Conservation (phyloP, 1,140 invertebrate genomes). For the Bombus sibiricus region DNA sequence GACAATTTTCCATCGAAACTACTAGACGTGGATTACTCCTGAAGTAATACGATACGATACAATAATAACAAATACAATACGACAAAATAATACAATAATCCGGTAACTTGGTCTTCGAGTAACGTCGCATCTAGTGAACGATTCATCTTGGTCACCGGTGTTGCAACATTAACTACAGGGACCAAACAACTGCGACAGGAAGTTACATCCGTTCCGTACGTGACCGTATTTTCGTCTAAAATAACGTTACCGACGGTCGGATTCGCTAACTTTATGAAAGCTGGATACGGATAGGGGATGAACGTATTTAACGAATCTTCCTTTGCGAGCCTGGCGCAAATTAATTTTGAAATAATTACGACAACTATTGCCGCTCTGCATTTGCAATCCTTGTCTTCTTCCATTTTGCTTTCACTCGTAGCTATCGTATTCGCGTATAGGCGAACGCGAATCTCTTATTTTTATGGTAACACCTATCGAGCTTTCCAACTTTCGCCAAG, state of each 20-base stretch:
- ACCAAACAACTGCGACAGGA: background rate
- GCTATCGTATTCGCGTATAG: too few relatives aligned
- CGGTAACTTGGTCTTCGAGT: background rate
- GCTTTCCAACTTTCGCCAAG: too few relatives aligned
- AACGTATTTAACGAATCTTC: background rate
- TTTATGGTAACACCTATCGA: too few relatives aligned
- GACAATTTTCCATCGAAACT: background rate
- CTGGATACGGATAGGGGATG: background rate
- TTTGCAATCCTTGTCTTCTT: background rate
- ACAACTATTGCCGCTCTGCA: too few relatives aligned
- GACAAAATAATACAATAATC: background rate
- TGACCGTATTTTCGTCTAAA: background rate
- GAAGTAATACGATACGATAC: background rate
- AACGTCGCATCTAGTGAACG: background rate
- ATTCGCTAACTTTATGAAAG: background rate
- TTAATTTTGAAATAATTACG: conserved; percentile 20
- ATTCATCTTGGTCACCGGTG: background rate
- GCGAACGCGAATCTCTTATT: too few relatives aligned
- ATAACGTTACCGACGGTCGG: background rate
- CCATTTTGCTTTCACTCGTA: background rate
- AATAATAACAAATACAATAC: too few relatives aligned
- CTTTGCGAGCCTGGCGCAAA: background rate
- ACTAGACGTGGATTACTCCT: background rate
- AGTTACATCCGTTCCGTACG: background rate
- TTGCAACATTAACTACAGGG: background rate